Base-by-base conservation (phyloP, 2,888 invertebrate genomes). In the Nyleta sp. region DNA sequence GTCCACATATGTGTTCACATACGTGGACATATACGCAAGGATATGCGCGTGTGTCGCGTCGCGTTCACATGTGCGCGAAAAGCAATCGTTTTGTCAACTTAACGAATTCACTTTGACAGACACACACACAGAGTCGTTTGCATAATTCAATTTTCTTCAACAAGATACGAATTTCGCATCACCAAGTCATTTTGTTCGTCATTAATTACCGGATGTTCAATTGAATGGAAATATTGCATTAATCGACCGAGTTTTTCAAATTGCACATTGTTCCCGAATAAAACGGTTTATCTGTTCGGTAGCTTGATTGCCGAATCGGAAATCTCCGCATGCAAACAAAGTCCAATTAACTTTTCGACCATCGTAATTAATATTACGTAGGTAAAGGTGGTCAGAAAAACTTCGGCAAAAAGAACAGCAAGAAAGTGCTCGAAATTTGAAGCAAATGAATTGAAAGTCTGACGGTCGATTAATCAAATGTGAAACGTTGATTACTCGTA, bases 1-100 rank as follows among this genome's bases (percentile, higher is more conserved):
- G 59, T 55, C 60, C 53, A 40, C 55, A 53, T 50, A 40, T 57
- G 52, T 65, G 50, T 33, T 38, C 48, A 53, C 38, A 17, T 46
- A 50, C 62, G 31, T 46, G 55, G 33, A 62, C 60, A 42, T 17
- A 72, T 13, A n/a, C 5, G 46, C 50, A n/a, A 15, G 31, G n/a
- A 40, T 46, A 38, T 20, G 35, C 64, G 52, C 17, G 50, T 53
- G 48, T 60, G 74, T 38, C 59, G 60, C 15, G 10, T 20, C 22
- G 50, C 44, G 48, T 48, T 59, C 76, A 77, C 42, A 53, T 60
- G 60, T 55, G 60, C 60, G 55, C 62, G 72, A 53, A 77, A 77
- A 72, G 72, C 72, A 68, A 72, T 78, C 78, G 78, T 72, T 78
- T 78, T 78, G 78, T 78, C 72, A 78, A 72, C 72, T 67, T 73